A percentile compares a stretch with the other conserved stretches of the same genome.
Conservation (phyloP, 2,113 vertebrate genomes). For the Anhinga anhinga region DNA sequence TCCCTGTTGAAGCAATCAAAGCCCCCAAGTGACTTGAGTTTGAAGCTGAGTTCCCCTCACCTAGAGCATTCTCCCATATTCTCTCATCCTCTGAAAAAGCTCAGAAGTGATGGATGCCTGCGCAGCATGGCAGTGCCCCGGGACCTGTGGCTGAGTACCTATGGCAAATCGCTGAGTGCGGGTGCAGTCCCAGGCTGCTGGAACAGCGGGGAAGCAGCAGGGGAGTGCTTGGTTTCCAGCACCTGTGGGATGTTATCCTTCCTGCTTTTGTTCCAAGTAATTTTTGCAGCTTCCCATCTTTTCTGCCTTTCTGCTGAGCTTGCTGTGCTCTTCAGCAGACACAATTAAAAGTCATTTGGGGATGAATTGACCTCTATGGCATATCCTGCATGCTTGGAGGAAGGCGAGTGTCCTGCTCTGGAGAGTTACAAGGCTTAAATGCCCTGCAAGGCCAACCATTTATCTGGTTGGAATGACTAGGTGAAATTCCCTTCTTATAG, state of each 20-base stretch:
- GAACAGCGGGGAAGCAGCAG: not conserved
- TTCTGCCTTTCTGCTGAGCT: not conserved
- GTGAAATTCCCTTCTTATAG: not conserved
- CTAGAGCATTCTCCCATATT: not conserved
- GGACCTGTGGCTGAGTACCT: not conserved
- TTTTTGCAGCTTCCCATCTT: not conserved
- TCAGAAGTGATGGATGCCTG: not conserved
- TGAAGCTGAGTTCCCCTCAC: not conserved
- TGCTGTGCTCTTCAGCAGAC: not conserved
- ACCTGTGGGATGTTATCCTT: not conserved
- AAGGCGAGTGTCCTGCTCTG: not conserved
- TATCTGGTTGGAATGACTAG: not conserved
- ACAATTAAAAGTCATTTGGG: not conserved
- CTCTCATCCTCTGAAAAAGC: not conserved
- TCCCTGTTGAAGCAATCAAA: not conserved
- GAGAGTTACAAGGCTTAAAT: not conserved
- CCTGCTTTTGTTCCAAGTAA: not conserved
- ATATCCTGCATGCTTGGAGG: not conserved
- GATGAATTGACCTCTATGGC: accelerated
- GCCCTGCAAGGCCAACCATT: not conserved
- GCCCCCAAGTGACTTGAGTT: not conserved
- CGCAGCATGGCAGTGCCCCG: accelerated
- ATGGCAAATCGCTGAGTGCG: not conserved
- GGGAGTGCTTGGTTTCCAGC: not conserved
- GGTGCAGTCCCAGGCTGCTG: not conserved